phyloP scores from a whole-genome alignment of 2,113 vertebrate genomes.

The Elgaria multicarinata region DNA sequence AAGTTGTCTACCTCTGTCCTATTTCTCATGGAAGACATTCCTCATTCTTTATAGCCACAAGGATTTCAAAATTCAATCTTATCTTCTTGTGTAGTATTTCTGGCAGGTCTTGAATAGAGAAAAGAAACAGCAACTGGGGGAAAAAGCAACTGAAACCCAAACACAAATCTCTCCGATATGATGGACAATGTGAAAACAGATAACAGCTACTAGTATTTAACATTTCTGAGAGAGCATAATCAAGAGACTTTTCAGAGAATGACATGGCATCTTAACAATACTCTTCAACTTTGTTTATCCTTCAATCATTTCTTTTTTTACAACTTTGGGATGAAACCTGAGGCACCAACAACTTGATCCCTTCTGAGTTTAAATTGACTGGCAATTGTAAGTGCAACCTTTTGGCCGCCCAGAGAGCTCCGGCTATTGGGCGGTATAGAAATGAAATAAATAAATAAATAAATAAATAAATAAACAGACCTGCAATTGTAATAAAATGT shows the following conservation, averaged over 20 bases:
- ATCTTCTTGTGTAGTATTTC: background rate
- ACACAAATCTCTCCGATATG: background rate
- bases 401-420: too few relatives aligned
- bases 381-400: background rate
- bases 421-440: too few relatives aligned
- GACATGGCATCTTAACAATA: background rate
- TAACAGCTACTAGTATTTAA: background rate
- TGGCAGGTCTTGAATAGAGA: background rate
- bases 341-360: background rate
- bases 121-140: background rate
- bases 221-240: background rate
- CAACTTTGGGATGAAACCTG: background rate
- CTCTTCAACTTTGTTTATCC: background rate
- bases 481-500: background rate
- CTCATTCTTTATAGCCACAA: background rate
- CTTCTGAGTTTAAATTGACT: background rate
- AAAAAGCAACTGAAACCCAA: background rate
- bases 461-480: too few relatives aligned
- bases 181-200: background rate
- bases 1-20: background rate
- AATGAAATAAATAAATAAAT: too few relatives aligned
- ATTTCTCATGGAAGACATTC: background rate
- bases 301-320: background rate
- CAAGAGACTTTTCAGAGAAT: background rate
- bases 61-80: background rate